Conservation (phyloP, 2,888 invertebrate genomes). For the Ornithoptera priamus region DNA sequence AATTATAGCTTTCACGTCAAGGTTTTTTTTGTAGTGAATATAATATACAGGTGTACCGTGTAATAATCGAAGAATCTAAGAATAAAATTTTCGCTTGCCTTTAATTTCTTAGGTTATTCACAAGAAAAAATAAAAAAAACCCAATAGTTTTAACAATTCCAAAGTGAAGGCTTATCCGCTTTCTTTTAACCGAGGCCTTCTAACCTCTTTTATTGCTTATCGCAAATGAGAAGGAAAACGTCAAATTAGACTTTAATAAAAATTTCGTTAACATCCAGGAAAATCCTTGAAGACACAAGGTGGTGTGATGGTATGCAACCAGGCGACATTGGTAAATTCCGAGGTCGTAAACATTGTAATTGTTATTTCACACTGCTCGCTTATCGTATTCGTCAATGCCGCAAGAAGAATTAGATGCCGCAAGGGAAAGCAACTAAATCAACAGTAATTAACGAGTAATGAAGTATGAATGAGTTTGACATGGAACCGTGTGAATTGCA, state of each 20-base stretch:
- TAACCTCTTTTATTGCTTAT: not conserved
- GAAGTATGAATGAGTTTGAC: not conserved
- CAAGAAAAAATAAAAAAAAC: not conserved
- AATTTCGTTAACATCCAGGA: slow-evolving; percentile 9
- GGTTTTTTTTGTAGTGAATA: not conserved
- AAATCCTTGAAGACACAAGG: slow-evolving; percentile 21
- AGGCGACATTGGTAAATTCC: slow-evolving; percentile 2
- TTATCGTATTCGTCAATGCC: not conserved
- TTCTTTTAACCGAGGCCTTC: not conserved
- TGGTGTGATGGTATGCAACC: slow-evolving; percentile 9
- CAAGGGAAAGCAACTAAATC: not conserved
- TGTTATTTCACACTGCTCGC: not conserved
- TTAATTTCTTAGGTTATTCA: not conserved
- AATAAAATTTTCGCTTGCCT: too few relatives aligned
- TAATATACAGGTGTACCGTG: too few relatives aligned
- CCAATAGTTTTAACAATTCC: not conserved
- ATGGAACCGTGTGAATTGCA: not conserved
- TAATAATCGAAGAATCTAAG: too few relatives aligned
- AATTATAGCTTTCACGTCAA: not conserved
- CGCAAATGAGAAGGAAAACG: slow-evolving; percentile 2
- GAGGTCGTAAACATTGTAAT: not conserved
- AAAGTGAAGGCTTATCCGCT: slow-evolving; percentile 3
- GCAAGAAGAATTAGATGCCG: not conserved
- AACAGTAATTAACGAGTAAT: not conserved
- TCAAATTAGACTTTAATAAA: slow-evolving; percentile 1